Evolutionary conservation across 1,140 invertebrate genomes (phyloP).

Genomic region (Drosophila sp.): DNA sequence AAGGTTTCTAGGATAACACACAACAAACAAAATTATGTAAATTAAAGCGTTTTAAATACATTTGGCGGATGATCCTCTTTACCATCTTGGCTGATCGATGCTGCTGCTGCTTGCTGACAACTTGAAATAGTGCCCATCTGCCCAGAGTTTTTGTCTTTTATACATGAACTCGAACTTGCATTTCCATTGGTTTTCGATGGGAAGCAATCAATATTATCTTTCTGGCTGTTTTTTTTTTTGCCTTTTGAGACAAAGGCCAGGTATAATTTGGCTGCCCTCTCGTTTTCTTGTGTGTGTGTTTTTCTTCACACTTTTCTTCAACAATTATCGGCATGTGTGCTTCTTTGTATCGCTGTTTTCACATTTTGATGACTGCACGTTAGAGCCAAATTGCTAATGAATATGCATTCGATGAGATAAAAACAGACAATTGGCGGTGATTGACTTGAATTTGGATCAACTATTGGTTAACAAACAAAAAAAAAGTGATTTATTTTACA

Average conservation of each 20-base stretch:
- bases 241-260: conserved; percentile 46
- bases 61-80: conserved; percentile 3
- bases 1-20: conserved; percentile 39
- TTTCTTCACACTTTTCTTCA: conserved; percentile 78
- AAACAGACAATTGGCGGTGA: conserved; percentile 67
- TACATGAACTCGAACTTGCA: conserved; percentile 39
- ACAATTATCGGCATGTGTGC: conserved; percentile 66
- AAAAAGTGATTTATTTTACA: conserved; percentile 65
- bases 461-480: conserved; percentile 58
- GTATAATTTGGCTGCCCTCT: conserved; percentile 43
- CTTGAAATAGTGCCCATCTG: conserved; percentile 59
- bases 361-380: conserved; percentile 32
- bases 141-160: conserved; percentile 58
- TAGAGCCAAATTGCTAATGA: conserved; percentile 60
- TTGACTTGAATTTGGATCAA: conserved; percentile 45
- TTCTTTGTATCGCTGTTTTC: conserved; percentile 28
- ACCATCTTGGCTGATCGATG: conserved; percentile 62
- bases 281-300: conserved; percentile 27
- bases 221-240: conserved; percentile 21
- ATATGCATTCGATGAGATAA: conserved; percentile 61
- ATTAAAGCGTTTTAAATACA: neutral
- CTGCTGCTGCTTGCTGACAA: conserved; percentile 60
- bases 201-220: conserved; percentile 50
- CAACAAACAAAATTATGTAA: neutral
- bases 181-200: conserved; percentile 20